These are phyloP conservation scores for Anseranas semipalmata DNA, from an alignment of 2,113 vertebrate species.

Conservation along the genomic window DNA sequence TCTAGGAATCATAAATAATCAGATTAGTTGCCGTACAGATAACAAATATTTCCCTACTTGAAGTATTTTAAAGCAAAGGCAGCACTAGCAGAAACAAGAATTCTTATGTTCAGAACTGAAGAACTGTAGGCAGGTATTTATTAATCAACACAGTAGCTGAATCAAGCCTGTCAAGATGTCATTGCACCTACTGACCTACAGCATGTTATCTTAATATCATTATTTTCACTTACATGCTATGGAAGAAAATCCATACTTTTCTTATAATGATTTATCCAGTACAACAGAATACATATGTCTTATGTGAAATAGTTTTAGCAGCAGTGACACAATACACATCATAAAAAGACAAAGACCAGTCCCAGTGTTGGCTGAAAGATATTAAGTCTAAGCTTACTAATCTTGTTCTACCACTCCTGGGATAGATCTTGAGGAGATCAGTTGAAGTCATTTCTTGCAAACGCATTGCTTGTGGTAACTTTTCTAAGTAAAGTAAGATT, in stretches of 20 bases:
- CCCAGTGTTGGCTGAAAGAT: not conserved
- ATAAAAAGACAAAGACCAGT: not conserved
- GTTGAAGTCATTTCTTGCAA: not conserved
- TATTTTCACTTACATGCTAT: not conserved
- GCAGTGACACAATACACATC: not conserved
- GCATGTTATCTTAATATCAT: not conserved
- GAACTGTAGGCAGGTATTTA: not conserved
- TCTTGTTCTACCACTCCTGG: not conserved
- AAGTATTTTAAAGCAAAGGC: not conserved
- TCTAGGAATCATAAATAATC: not conserved
- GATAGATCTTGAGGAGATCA: not conserved
- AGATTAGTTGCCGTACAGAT: not conserved
- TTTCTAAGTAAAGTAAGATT: not conserved
- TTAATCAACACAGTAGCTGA: not conserved
- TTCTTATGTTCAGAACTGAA: not conserved
- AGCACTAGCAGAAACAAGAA: not conserved
- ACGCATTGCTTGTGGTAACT: rapidly evolving
- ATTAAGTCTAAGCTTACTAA: not conserved
- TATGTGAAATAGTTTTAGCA: not conserved
- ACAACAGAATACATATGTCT: not conserved
- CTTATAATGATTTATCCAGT: not conserved
- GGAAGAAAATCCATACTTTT: not conserved
- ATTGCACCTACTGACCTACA: not conserved
- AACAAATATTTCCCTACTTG: not conserved
- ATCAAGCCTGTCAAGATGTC: not conserved